Base-by-base conservation (phyloP, 2,113 vertebrate species). In the Rhinopomastus cyanomelas region DNA sequence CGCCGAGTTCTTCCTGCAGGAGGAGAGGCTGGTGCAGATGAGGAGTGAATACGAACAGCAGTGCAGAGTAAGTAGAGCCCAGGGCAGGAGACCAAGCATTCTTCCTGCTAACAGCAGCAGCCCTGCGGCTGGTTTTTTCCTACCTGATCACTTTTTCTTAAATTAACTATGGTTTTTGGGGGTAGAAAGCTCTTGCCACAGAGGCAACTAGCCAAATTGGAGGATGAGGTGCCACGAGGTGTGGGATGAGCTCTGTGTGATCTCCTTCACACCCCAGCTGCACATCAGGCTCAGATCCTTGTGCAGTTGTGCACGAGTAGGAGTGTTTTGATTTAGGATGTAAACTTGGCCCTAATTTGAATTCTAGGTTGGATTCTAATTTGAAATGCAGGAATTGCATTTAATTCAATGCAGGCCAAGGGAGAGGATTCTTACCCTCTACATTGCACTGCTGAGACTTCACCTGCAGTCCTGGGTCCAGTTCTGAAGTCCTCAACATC, bases 1-100 rank as follows among this genome's bases (percentile, higher is more conserved):
- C 7, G 98, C 98, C 0, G 99, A 99, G 86, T 98, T 99, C 65
- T 97, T 99, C 64, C 97, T 98, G 62, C 98, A 99, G 79, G 98
- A 99, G 87, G 98, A 99, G 82, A 98, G 98, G 6, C 95, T 99
- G 81, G 95, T 95, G 11, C 98, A 98, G 57, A 97, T 99, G 81
- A 98, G 96, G 65, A 97, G 91, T 18, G 93, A 98, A 15, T 98
- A 99, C 8, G 98, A 99, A 89, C 98, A 81, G 69, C 98, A 99
- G 92, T 99, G 98, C 97, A 98, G 98, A 94, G 99, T 99, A 87
- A 98, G 98, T 78, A 26, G 14, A 14, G 62, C 16, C 11, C 36
- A 9, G 8, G 48, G 22, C 60, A 26, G 48, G 60, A 19, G 9
- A 20, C 11, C 19, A 0, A 5, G 36, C 46, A 12, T 53, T 27